phyloP scores from a whole-genome alignment of 2,797 vertebrate genomes.

The Siniperca scherzeri region DNA sequence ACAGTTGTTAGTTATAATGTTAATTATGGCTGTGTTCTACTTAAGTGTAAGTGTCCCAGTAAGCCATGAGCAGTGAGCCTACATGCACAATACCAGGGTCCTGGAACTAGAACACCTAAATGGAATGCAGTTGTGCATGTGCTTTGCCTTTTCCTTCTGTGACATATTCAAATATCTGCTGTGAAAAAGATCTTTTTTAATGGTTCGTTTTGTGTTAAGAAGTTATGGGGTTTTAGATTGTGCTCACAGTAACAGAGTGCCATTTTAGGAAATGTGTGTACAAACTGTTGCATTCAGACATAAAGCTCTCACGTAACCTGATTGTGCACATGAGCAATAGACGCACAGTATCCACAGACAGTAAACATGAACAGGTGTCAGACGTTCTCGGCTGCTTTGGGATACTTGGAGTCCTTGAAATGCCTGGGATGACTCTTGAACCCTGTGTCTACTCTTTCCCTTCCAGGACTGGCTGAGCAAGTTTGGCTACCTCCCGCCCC shows the following conservation, averaged over 20 bases:
- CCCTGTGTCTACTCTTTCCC: conserved; percentile 40
- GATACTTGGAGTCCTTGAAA: conserved; percentile 39
- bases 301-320: background rate
- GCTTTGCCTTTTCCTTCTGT: background rate
- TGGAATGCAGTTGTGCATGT: background rate
- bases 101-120: background rate
- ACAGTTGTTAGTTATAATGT: conserved; percentile 5
- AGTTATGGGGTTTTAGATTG: background rate
- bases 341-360: background rate
- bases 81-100: background rate
- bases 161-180: background rate
- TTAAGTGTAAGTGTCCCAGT: conserved; percentile 3
- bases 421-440: conserved; percentile 43
- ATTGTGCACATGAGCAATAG: background rate
- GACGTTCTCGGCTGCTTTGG: conserved; percentile 26
- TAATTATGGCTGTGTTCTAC: background rate
- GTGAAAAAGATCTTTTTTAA: background rate
- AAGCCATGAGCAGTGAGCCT: background rate
- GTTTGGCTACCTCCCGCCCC: conserved; percentile 94
- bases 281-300: background rate
- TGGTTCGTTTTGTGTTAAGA: background rate
- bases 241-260: background rate
- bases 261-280: background rate
- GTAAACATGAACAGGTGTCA: conserved; percentile 46
- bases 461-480: conserved; percentile 95